Evolutionary conservation across 2,888 invertebrate genomes (phyloP).

Genomic region (Iselma pallidipennis): DNA sequence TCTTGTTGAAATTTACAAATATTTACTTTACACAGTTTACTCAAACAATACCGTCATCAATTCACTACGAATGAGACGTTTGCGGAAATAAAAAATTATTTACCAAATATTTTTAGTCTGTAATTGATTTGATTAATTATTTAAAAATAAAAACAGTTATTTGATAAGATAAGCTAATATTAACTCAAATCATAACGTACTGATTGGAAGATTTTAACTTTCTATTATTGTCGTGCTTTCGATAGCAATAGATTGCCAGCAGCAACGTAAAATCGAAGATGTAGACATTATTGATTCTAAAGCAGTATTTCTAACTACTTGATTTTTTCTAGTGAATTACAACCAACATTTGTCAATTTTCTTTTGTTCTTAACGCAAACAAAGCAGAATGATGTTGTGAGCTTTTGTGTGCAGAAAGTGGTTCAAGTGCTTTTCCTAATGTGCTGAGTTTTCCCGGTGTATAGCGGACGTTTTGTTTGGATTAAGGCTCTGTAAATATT

Average conservation of each 20-base stretch:
- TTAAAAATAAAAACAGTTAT: too few species aligned
- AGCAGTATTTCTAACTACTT: not conserved
- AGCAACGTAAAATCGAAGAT: too few species aligned
- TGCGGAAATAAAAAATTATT: too few species aligned
- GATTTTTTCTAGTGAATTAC: not conserved
- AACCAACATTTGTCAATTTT: slow-evolving; percentile 4
- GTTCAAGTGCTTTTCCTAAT: slow-evolving; percentile 2
- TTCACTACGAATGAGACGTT: not conserved
- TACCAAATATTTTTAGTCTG: too few species aligned
- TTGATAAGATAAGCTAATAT: too few species aligned
- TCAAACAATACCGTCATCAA: not conserved
- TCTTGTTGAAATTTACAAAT: slow-evolving; percentile 16
- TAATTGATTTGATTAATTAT: too few species aligned
- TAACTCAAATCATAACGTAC: too few species aligned
- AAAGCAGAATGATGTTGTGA: not conserved
- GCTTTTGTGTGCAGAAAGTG: slow-evolving; percentile 2
- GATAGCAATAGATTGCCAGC: too few species aligned
- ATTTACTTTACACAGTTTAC: slow-evolving; percentile 10
- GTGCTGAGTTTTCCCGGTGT: not conserved
- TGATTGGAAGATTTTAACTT: too few species aligned
- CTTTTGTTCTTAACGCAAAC: slow-evolving; percentile 9
- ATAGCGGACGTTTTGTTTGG: slow-evolving; percentile 7
- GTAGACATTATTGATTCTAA: not conserved
- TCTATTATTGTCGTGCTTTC: too few species aligned
- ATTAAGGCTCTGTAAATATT: not conserved